These are phyloP conservation scores for Pinctada fucata DNA, from an alignment of 2,888 invertebrate species.

Conservation along the genomic window DNA sequence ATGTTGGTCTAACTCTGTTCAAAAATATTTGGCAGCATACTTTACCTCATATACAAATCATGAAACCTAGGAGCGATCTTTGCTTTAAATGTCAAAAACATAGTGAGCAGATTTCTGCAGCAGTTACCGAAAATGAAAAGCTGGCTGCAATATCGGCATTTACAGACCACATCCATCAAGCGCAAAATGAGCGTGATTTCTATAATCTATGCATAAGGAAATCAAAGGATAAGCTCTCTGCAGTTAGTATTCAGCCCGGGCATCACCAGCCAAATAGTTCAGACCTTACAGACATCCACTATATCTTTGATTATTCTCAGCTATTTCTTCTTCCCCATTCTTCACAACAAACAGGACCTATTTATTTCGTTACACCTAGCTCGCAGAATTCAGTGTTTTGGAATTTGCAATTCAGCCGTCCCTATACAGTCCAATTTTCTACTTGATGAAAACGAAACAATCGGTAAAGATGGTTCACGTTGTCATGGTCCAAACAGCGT, in stretches of 20 bases:
- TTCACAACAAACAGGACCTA: neutral
- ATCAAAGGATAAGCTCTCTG: neutral
- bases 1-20: slow-evolving; percentile 9
- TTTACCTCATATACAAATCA: neutral
- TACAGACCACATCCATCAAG: neutral
- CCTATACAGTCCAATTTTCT: neutral
- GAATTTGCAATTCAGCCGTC: neutral
- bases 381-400: neutral
- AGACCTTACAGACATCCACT: neutral
- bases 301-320: neutral
- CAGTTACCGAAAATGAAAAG: neutral
- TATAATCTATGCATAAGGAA: neutral
- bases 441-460: neutral
- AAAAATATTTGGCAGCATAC: neutral
- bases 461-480: neutral
- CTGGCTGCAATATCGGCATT: neutral
- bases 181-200: neutral
- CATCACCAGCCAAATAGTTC: neutral
- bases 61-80: neutral
- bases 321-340: neutral
- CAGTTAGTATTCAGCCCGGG: neutral
- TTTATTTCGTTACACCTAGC: neutral
- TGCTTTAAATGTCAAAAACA: neutral
- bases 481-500: neutral
- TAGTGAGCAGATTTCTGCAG: neutral